Base-by-base conservation (phyloP, 1,140 invertebrate genomes). In the Papilio aristodemus region DNA sequence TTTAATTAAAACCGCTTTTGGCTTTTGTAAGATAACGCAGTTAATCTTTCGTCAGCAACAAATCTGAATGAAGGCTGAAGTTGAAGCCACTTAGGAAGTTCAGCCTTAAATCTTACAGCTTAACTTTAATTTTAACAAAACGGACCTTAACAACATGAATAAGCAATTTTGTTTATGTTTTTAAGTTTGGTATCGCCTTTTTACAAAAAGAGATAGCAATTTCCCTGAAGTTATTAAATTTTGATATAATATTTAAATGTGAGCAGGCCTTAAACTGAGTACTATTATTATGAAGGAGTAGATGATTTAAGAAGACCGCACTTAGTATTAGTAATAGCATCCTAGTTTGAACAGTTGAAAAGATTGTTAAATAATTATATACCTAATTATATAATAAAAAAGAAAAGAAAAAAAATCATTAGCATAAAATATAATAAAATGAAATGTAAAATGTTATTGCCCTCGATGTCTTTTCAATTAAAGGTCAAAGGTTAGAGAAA, bases 1-100 rank as follows among this genome's bases (percentile, higher is more conserved):
- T 54, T 54, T 54, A 25, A 54, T 54, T 54, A 54, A 54, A 54
- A 54, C 46, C 19, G 46, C 46, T 54, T 54, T 54, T 25, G 46
- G 46, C 46, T 25, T 54, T 54, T 54, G 46, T 13, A 54, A 54
- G 46, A 54, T 54, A 54, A 54, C 46, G 46, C 19, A 54, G 46
- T 54, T 54, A 54, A 54, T 54, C 46, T 54, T 19, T 54, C 46
- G 46, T 25, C 46, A 22, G 46, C 46, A 54, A 54, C 46, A 54
- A 54, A 54, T 54, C 46, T 54, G 19, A 22, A 54, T 54, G 46
- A 19, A 54, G 46, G 22, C 46, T 54, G 22, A 54, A 54, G 17
- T 54, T 54, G 9, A 17, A 54, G 46, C 17, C 19, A 54, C 46
- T 54, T 54, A 54, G 46, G 46, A 54, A 54, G 46, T 54, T 50